Evolutionary conservation across 2,113 vertebrate species (phyloP), one percentile per base, ranked within the genome.

Genomic region (Athene cunicularia): DNA sequence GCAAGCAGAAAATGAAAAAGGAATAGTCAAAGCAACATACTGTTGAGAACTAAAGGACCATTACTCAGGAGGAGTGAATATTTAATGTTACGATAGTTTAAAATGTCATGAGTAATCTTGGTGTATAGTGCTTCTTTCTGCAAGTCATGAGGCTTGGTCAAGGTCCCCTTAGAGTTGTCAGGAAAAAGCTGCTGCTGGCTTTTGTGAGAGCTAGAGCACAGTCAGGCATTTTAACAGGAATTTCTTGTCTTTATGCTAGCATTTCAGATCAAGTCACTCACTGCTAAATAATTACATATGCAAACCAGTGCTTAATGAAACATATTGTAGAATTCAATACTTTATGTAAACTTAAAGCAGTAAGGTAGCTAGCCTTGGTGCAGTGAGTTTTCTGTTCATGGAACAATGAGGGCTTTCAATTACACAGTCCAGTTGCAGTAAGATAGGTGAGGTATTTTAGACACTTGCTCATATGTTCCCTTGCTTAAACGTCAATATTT

Each of bases 401-500:
- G 82, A 94, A 83, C 22, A 66, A 80, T 63, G 19, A 68, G 49
- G n/a, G 27, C 32, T 93, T 95, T 96, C 62, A 96, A 12, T 93
- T 77, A 41, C 6, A 62, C 26, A 14, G 17, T 80, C 56, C 52
- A 49, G n/a, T 63, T 92, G 81, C 68, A 88, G 5, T 83, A 75
- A 94, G 60, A 81, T n/a, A 64, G 37, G 59, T 91, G 45, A 83
- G 74, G 77, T 53, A 50, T 83, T 95, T 91, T 82, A 86, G 74
- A 50, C 90, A 43, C 66, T 73, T 23, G 45, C 85, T 94, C 37
- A 55, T 95, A 27, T 84, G 22, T 80, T 95, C 43, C 43, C 26
- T 85, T 90, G 80, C 75, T 88, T 90, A 91, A 97, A 90, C 93
- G 80, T 94, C 80, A 92, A 47, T 90, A 73, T 81, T 95, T 91